phyloP scores from a whole-genome alignment of 2,797 vertebrate species.

The Acanthornis magna region DNA sequence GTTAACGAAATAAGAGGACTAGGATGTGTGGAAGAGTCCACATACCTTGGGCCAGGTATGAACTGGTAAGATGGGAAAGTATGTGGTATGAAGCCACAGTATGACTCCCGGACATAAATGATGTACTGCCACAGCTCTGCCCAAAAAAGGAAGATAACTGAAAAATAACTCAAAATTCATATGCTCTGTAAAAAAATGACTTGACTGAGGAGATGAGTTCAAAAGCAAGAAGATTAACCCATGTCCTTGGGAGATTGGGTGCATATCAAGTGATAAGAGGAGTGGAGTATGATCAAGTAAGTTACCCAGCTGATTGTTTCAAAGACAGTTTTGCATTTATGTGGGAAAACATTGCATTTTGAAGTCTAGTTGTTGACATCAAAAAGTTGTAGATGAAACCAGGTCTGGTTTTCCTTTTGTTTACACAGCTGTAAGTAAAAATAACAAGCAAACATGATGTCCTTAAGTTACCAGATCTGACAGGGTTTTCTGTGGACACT shows the following conservation, averaged over 20 bases:
- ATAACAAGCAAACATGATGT: background rate
- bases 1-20: background rate
- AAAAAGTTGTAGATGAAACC: background rate
- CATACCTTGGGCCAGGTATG: background rate
- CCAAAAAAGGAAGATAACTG: background rate
- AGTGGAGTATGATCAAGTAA: background rate
- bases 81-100: rapidly evolving
- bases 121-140: background rate
- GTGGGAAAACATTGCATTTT: background rate
- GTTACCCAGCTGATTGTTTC: background rate
- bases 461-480: background rate
- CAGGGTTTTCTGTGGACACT: background rate
- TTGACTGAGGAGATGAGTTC: background rate
- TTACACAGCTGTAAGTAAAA: background rate
- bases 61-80: background rate
- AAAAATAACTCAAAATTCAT: background rate
- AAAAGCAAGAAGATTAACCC: background rate
- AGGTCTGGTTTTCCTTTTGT: background rate
- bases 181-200: background rate
- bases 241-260: background rate
- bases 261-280: background rate
- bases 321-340: background rate
- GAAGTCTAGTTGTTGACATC: background rate
- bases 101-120: background rate
- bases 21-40: background rate